Base-by-base conservation (phyloP, 2,113 vertebrate genomes). In the Alligator mississippiensis region DNA sequence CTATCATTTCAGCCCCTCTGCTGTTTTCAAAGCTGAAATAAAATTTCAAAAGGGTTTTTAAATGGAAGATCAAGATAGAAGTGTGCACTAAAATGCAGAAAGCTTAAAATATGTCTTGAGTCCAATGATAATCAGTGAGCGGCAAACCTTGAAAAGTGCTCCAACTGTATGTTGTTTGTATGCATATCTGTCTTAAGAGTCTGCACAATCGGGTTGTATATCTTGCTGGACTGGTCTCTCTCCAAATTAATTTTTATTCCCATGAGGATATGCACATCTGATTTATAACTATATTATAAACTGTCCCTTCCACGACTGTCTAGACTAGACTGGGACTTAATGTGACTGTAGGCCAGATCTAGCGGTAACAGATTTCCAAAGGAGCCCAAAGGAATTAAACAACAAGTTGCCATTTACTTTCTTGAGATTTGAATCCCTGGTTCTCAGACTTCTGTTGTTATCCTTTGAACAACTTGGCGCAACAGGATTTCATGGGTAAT, bases 71-170 rank as follows among this genome's bases (percentile, higher is more conserved):
- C 5, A 1, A 58, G 59, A 61, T 34, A 34, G 9, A 61, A 15
- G 4, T 1, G 3, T 5, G 68, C 47, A 1, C n/a, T 14, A 9
- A 47, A 70, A 24, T 24, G 21, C 57, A 16, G n/a, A 9, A 11
- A 70, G 21, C 12, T 22, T 14, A 27, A 57, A 70, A 38, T 27
- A 4, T 1, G 1, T 4, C 9, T 38, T 5, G 19, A 64, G 55
- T 21, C 57, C 57, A 5, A 24, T 25, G 77, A 59, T 55, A 72
- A 38, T 19, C 10, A 72, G 68, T 12, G 70, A 74, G 34, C 22
- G 34, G 70, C 70, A 47, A 47, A 38, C 34, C 68, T 47, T 7
- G 15, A 47, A 38, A 74, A 12, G 30, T 34, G 13, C 17, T 12
- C 77, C 22, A 11, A 61, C 18, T 34, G 34, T 34, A 34, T 34